Percentiles rank a stretch among this genome's conserved stretches.
These are phyloP conservation scores for Drosophila acutilabella DNA, from an alignment of 2,888 invertebrate species.

Conservation along the genomic window DNA sequence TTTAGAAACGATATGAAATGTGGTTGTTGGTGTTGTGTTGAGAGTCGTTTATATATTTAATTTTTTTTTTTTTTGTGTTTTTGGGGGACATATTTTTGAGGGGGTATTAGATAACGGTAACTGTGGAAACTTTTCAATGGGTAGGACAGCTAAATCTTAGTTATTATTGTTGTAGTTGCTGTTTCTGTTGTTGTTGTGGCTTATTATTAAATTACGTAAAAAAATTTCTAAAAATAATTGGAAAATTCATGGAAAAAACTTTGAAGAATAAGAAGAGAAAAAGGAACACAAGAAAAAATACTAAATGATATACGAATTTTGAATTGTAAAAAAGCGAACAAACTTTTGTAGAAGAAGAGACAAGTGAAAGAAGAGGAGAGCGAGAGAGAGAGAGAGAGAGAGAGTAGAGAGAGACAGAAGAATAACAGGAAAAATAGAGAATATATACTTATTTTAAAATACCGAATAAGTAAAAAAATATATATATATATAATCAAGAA, in stretches of 20 bases:
- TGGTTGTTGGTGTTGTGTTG: constrained; percentile 77
- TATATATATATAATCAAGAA: constrained; percentile 7
- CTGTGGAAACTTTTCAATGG: constrained; percentile 34
- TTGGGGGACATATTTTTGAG: constrained; percentile 39
- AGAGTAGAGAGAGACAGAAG: constrained; percentile 37
- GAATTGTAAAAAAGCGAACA: constrained; percentile 47
- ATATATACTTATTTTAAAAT: constrained; percentile 21
- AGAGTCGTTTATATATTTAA: constrained; percentile 47
- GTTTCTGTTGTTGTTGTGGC: constrained; percentile 50
- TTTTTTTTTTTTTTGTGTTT: constrained; percentile 30
- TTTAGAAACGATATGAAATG: constrained; percentile 75
- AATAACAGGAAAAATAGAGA: constrained; percentile 28
- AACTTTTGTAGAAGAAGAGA: constrained; percentile 36
- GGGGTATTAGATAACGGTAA: constrained; percentile 18
- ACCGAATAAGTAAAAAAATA: constrained; percentile 28
- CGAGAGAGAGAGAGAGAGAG: constrained; percentile 40
- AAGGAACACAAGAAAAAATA: constrained; percentile 30
- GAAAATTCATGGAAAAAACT: constrained; percentile 1
- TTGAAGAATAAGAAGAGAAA: constrained; percentile 24
- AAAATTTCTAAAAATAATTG: constrained; percentile 16
- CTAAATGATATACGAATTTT: constrained; percentile 22
- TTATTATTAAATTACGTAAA: constrained; percentile 42
- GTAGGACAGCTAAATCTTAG: constrained; percentile 53
- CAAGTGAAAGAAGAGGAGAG: constrained; percentile 42
- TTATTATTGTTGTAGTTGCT: constrained; percentile 48